phyloP scores from a whole-genome alignment of 2,113 vertebrate species.

The Fulica atra region DNA sequence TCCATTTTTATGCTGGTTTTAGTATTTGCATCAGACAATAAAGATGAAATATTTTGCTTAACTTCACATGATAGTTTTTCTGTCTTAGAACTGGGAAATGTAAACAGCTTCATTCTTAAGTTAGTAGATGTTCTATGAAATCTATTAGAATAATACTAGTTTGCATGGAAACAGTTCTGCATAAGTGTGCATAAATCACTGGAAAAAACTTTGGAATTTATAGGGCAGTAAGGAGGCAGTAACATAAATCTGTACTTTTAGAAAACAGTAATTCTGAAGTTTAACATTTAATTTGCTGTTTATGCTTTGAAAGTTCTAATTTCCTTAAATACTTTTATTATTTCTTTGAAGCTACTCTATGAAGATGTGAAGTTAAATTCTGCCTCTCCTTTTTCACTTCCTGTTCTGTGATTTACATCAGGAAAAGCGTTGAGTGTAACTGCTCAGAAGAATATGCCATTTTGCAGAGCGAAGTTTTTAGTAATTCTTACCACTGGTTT shows the following conservation, averaged over 20 bases:
- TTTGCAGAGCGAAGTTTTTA: background rate
- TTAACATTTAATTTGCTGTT: background rate
- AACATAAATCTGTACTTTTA: background rate
- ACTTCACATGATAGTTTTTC: background rate
- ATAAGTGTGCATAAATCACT: background rate
- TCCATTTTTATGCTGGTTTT: background rate
- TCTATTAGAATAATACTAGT: background rate
- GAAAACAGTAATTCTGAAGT: slow-evolving; percentile 37
- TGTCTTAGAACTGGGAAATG: background rate
- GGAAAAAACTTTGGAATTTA: slow-evolving; percentile 20
- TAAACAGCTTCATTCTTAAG: slow-evolving; percentile 14
- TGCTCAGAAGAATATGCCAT: background rate
- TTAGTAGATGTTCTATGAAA: slow-evolving; percentile 1
- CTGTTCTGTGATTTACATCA: background rate
- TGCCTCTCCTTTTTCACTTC: background rate
- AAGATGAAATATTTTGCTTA: background rate
- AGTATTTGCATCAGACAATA: background rate
- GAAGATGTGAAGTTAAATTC: background rate
- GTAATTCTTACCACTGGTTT: background rate
- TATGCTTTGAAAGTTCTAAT: background rate
- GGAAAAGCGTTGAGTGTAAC: background rate
- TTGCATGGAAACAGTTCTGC: background rate
- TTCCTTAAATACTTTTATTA: background rate
- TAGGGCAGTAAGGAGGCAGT: background rate
- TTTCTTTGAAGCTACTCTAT: background rate